Conservation (phyloP, 2,888 invertebrate genomes). For the Drosophila differens region DNA sequence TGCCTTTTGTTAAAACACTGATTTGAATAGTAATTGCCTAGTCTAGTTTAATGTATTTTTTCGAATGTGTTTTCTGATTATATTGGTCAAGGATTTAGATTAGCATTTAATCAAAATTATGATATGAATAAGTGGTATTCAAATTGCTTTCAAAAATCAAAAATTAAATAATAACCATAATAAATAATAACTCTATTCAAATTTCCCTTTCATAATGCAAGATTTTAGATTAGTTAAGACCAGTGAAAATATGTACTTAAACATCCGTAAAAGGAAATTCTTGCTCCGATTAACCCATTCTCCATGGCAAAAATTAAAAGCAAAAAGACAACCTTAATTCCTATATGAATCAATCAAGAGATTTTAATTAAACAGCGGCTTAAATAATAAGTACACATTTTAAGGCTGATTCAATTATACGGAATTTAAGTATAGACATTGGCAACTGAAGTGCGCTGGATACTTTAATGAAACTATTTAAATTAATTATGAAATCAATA, state of each 20-base stretch:
- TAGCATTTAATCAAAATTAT: background rate
- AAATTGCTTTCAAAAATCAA: background rate
- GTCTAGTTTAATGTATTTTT: conserved; percentile 9
- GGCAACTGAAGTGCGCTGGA: background rate
- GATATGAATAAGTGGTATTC: background rate
- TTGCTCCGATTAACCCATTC: background rate
- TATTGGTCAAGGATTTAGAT: conserved; percentile 9
- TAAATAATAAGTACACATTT: background rate
- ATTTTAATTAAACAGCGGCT: background rate
- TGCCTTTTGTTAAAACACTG: conserved; percentile 10
- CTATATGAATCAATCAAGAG: background rate
- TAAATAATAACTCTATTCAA: too few relatives aligned
- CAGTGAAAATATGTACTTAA: background rate
- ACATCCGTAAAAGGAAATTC: background rate
- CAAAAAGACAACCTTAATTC: background rate
- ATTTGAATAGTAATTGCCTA: background rate
- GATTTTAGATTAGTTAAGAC: background rate
- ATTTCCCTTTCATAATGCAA: background rate
- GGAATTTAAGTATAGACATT: background rate
- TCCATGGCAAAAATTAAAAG: background rate
- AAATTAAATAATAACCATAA: too few relatives aligned
- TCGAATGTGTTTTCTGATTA: conserved; percentile 13
- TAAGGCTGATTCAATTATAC: background rate
- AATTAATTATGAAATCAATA: conserved; percentile 28
- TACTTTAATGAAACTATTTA: conserved; percentile 12